phyloP scores from a whole-genome alignment of 2,113 vertebrate genomes.

The Pedetes capensis region DNA sequence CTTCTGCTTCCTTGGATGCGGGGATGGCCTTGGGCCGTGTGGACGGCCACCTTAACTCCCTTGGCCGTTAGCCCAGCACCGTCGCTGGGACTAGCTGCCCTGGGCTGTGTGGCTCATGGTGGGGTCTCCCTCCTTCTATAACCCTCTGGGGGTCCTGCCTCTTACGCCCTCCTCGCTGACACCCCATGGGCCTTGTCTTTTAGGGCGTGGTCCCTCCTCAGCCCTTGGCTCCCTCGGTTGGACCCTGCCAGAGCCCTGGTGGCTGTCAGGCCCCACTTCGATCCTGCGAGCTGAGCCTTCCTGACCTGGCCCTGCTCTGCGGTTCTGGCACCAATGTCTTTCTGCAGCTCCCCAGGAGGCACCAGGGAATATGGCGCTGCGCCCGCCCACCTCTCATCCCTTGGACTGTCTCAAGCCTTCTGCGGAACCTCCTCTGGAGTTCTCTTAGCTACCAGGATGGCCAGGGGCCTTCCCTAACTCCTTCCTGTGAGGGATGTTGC shows the following conservation, averaged over 20 bases:
- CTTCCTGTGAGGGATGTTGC: fast-evolving
- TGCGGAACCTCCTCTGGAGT: not conserved
- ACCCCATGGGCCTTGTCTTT: too few species aligned
- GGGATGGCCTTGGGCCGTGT: not conserved
- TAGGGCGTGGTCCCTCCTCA: not conserved
- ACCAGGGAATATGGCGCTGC: not conserved
- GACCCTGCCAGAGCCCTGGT: not conserved
- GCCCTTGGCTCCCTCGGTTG: not conserved
- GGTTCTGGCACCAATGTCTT: too few species aligned
- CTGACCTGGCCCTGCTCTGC: not conserved
- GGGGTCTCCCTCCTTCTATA: not conserved
- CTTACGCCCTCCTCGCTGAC: not conserved
- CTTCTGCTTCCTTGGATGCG: not conserved
- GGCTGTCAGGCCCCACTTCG: not conserved
- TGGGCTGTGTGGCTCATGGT: not conserved
- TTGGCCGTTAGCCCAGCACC: not conserved
- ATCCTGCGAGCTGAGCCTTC: not conserved
- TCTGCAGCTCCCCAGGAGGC: not conserved
- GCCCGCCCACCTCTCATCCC: not conserved
- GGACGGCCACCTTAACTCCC: not conserved
- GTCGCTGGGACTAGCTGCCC: not conserved
- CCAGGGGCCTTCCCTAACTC: not conserved
- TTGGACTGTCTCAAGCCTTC: not conserved
- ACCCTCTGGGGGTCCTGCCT: too few species aligned
- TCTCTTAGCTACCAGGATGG: not conserved